Evolutionary conservation across 2,888 invertebrate species (phyloP).

Genomic region (Tipula confusa): DNA sequence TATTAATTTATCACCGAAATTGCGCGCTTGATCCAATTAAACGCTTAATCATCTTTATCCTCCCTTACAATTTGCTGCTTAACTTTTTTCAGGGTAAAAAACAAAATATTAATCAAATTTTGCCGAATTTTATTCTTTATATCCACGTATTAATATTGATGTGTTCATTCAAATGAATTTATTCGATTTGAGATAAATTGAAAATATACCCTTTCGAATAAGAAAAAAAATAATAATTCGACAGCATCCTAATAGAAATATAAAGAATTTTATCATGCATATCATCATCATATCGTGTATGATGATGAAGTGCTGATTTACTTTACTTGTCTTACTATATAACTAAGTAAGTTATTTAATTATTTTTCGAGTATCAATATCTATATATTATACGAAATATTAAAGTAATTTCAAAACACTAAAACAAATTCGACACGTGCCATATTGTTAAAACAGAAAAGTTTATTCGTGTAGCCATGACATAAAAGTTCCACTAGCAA

Average conservation of each 20-base stretch:
- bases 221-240: too few relatives aligned
- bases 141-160: neutral
- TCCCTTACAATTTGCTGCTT: neutral
- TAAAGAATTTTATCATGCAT: neutral
- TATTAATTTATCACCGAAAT: neutral
- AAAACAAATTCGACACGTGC: neutral
- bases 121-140: neutral
- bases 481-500: neutral
- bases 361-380: neutral
- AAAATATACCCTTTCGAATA: too few relatives aligned
- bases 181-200: constrained; percentile 3
- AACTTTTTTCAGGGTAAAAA: neutral
- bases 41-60: constrained; percentile 1
- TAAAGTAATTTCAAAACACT: neutral
- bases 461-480: neutral
- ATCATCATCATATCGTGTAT: neutral
- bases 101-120: neutral
- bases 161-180: constrained; percentile 7
- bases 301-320: neutral
- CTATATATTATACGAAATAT: neutral
- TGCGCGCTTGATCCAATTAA: constrained; percentile 25
- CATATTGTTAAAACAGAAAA: neutral
- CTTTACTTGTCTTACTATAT: too few relatives aligned
- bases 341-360: neutral
- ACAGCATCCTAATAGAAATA: neutral